phyloP scores from a whole-genome alignment of 2,888 invertebrate genomes.

The Drosophila subquinaria region DNA sequence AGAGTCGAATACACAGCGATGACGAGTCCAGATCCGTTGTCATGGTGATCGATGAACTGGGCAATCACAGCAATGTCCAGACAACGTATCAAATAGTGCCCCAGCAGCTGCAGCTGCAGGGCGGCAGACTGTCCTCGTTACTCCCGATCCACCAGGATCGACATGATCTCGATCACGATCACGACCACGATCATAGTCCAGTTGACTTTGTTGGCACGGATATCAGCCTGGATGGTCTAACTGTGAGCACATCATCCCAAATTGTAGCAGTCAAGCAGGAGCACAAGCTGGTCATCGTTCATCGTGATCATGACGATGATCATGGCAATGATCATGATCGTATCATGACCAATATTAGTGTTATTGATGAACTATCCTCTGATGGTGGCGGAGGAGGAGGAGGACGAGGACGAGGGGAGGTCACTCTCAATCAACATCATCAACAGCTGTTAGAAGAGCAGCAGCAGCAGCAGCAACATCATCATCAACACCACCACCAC shows the following conservation, averaged over 20 bases:
- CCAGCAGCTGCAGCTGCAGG: conserved; percentile 58
- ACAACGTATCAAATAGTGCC: conserved; percentile 68
- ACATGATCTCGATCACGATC: conserved; percentile 29
- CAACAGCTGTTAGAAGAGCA: conserved; percentile 69
- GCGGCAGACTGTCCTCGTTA: conserved; percentile 50
- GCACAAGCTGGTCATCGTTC: conserved; percentile 75
- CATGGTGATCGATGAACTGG: conserved; percentile 83
- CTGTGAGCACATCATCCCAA: conserved; percentile 67
- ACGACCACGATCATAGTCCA: conserved; percentile 55
- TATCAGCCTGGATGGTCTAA: conserved; percentile 76
- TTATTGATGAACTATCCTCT: conserved; percentile 75
- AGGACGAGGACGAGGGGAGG: conserved; percentile 60
- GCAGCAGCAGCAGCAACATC: conserved; percentile 57
- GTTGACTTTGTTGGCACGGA: conserved; percentile 77
- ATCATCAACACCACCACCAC: conserved; percentile 64
- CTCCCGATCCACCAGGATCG: conserved; percentile 56
- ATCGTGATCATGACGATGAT: conserved; percentile 28
- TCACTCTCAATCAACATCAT: conserved; percentile 80
- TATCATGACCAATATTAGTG: conserved; percentile 43
- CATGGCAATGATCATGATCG: not conserved
- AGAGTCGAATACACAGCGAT: conserved; percentile 34
- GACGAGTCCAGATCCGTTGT: conserved; percentile 77
- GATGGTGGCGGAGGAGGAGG: conserved; percentile 54
- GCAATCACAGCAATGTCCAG: conserved; percentile 54
- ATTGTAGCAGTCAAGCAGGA: conserved; percentile 80